Percentiles rank a stretch among this genome's conserved stretches.
These are phyloP conservation scores for Sylvia borin DNA, from an alignment of 2,797 vertebrate genomes.

Conservation along the genomic window DNA sequence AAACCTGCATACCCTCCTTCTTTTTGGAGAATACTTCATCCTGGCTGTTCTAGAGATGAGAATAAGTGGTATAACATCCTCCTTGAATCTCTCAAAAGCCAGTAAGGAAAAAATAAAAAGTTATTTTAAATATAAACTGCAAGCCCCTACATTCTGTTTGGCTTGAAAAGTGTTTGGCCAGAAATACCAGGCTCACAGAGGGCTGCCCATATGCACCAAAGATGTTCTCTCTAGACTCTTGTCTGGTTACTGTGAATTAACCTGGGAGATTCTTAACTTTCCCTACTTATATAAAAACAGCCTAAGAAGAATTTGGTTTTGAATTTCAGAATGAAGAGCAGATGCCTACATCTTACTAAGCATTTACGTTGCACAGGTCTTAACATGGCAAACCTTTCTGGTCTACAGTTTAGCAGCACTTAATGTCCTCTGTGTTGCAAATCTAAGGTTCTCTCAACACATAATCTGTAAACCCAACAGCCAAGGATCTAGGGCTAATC, in stretches of 20 bases:
- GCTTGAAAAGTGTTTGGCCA: not conserved
- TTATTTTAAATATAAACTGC: not conserved
- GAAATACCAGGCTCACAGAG: not conserved
- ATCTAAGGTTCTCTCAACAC: not conserved
- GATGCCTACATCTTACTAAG: not conserved
- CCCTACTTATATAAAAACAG: fast-evolving
- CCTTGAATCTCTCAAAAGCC: not conserved
- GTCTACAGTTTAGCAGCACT: not conserved
- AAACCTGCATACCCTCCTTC: fast-evolving
- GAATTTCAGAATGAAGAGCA: not conserved
- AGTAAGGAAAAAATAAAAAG: not conserved
- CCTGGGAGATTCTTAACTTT: not conserved
- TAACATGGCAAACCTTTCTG: too few species aligned
- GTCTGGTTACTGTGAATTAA: not conserved
- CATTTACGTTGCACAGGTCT: not conserved
- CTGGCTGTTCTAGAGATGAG: not conserved
- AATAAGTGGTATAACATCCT: not conserved
- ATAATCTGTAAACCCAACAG: not conserved
- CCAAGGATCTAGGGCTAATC: not conserved
- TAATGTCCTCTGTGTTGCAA: not conserved
- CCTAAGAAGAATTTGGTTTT: not conserved
- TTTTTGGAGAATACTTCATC: not conserved
- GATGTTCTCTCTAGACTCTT: fast-evolving
- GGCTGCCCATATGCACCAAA: fast-evolving
- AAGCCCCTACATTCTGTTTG: not conserved